Base-by-base conservation (phyloP, 2,888 invertebrate species). In the Eustalomyia histrio region DNA sequence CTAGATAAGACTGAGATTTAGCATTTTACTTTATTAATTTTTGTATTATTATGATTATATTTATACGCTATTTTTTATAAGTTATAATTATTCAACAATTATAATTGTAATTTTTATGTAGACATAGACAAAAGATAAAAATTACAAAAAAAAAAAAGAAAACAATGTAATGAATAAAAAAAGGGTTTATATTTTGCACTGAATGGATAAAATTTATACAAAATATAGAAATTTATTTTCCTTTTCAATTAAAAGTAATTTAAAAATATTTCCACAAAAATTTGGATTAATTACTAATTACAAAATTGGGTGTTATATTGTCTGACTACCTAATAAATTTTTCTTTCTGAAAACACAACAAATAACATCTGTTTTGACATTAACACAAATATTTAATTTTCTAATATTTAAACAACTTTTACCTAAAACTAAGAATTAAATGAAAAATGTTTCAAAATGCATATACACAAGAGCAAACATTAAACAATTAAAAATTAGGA, bases 401-500 rank as follows among this genome's bases (percentile, higher is more conserved):
- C 14, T 39, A 39, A 12, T 2, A 39, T 39, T 39, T 10, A 39
- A 39, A 39, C 39, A 39, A 39, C 39, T 39, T 39, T 39, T 10
- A 39, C 39, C 12, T 39, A 39, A 39, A 39, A 39, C 39, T 14
- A 39, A 39, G 12, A 39, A 39, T 1, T 12, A 8, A 39, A 1
- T 39, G 14, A 12, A 39, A 39, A 39, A 39, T 14, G 14, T 39
- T 12, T 39, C 39, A 39, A 39, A 39, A 39, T 39, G 3, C 39
- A 39, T 39, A 39, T 39, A 39, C 39, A 39, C 43, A 47, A 47
- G n/a, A 4, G n/a, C 43, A n/a, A 47, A 1, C n/a, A 47, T 47
- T 47, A 47, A 47, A 47, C 43, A 39, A 39, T 39, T 39, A 12
- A 47, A 47, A 47, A 47, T 47, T 47, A 47, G 43, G 43, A 39